Base-by-base conservation (phyloP, 2,888 invertebrate genomes). In the Globia sparganii region DNA sequence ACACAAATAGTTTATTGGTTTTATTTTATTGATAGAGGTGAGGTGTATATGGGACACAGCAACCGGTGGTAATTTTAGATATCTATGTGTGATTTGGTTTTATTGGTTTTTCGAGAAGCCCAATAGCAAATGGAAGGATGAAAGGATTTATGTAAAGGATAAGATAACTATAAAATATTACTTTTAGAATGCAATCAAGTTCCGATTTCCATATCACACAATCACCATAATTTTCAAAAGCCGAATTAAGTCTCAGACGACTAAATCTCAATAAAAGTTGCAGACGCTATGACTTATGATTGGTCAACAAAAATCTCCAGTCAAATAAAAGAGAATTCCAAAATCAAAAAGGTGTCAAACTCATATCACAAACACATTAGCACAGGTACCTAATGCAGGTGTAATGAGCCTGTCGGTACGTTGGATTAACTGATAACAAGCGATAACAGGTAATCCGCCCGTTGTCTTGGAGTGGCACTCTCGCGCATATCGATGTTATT, bases 381-480 rank as follows among this genome's bases (percentile, higher is more conserved):
- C 59, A 69, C 69, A 75, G 69, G 67, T 81, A 83, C 56, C 31
- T 75, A 77, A 67, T 62, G 67, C 83, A 80, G 62, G 78, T 84
- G 86, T 87, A 88, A 85, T 82, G 89, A 84, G 80, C 74, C 80
- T 83, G 85, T 83, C 73, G 81, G 72, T 68, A 62, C 70, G 78
- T 71, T 75, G 88, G 91, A 91, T 93, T 93, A 93, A 88, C 85
- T 90, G 92, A 92, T 93, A 93, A 92, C 89, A 31, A 4, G 21
- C 71, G 87, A 87, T 86, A 87, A 85, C 86, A 81, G 83, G 61
- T 84, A 78, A 88, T 88, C 87, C 81, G 70, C 86, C 72, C 76
- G 74, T 73, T 49, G 68, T 79, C 67, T 83, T 79, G 72, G 64
- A 84, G 86, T 84, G 78, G 66, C 78, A 86, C 83, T 83, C 75